These are phyloP conservation scores for Neotoma lepida DNA, from an alignment of 2,113 vertebrate genomes.

Conservation along the genomic window DNA sequence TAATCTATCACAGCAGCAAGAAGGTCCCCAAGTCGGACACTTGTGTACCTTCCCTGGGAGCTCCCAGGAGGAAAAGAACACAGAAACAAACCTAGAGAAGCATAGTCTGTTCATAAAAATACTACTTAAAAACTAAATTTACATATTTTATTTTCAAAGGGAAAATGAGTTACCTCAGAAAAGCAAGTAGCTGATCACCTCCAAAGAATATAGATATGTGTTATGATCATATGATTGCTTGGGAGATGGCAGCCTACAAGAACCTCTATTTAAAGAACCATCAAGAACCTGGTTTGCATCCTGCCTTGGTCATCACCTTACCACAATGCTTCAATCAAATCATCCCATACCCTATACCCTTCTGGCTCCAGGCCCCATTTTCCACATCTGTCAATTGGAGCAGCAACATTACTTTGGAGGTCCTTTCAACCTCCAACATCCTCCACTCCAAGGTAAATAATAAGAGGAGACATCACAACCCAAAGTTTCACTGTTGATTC, in stretches of 20 bases:
- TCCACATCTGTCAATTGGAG: not conserved
- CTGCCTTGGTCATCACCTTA: not conserved
- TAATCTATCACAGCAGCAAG: not conserved
- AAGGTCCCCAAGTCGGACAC: not conserved
- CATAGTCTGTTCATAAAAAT: not conserved
- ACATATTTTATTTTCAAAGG: conserved; percentile 23
- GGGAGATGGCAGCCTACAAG: not conserved
- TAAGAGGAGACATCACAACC: conserved; percentile 40
- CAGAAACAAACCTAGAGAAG: not conserved
- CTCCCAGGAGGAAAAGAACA: not conserved
- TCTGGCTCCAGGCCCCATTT: not conserved
- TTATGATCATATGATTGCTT: not conserved
- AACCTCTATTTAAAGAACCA: not conserved
- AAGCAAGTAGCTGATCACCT: not conserved
- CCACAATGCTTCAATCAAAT: not conserved
- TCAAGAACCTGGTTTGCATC: not conserved
- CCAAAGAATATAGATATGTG: not conserved
- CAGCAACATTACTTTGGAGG: not conserved
- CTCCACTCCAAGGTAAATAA: not conserved
- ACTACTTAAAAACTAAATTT: conserved; percentile 26
- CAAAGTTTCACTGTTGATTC: conserved; percentile 72
- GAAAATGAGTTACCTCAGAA: not conserved
- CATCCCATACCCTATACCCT: not conserved
- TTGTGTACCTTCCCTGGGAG: not conserved
- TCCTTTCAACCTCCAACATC: not conserved